These are phyloP conservation scores for Podocnemis expansa DNA, from an alignment of 2,113 vertebrate species.

Conservation along the genomic window DNA sequence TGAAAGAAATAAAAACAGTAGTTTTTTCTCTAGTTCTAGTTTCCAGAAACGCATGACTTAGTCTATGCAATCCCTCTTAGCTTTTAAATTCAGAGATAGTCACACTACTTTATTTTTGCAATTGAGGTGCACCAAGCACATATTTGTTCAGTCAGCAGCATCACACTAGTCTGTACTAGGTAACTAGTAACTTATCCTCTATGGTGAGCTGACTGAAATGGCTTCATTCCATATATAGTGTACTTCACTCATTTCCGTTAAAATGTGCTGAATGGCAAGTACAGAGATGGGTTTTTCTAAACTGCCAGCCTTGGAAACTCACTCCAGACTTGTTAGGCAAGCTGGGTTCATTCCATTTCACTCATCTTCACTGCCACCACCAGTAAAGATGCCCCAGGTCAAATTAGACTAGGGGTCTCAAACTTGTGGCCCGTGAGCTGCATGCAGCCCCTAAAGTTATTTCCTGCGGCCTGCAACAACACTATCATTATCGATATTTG, in stretches of 20 bases:
- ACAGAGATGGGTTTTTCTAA: fast-evolving
- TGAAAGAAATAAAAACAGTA: background rate
- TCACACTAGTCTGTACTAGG: background rate
- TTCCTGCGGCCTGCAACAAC: too few species aligned
- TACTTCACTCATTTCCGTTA: fast-evolving
- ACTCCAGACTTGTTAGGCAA: too few species aligned
- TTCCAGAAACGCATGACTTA: background rate
- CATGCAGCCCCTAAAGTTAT: too few species aligned
- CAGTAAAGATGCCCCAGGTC: fast-evolving
- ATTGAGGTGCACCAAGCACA: background rate
- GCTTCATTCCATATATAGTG: background rate
- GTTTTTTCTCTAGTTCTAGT: background rate
- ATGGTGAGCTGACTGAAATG: background rate
- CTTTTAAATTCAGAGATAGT: background rate
- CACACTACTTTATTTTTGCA: background rate
- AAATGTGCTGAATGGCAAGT: background rate
- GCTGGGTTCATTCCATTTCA: background rate
- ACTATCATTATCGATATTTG: too few species aligned
- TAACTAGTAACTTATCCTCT: background rate
- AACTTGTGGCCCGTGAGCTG: too few species aligned
- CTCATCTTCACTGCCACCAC: background rate
- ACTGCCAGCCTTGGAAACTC: fast-evolving
- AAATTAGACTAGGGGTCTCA: too few species aligned
- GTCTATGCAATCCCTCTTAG: background rate
- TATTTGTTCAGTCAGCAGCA: background rate